Conservation (phyloP, 2,888 invertebrate genomes). For the Andrena praecox region DNA sequence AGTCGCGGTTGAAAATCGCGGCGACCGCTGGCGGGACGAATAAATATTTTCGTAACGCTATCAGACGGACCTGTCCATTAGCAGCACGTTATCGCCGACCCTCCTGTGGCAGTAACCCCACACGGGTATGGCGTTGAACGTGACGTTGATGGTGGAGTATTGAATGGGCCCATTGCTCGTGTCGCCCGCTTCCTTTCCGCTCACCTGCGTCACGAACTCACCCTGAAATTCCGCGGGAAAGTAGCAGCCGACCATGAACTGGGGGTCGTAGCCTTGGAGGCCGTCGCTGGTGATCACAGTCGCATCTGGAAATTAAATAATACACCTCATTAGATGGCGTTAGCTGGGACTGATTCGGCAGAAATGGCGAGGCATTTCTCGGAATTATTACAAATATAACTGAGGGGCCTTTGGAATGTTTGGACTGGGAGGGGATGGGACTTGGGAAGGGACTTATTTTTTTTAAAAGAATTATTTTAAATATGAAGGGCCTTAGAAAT, state of each 20-base stretch:
- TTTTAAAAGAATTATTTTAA: too few species aligned
- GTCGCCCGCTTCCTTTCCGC: constrained; percentile 79
- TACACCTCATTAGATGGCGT: neutral
- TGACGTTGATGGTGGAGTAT: constrained; percentile 88
- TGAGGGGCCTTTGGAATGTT: too few species aligned
- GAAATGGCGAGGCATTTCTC: neutral
- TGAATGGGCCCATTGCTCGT: constrained; percentile 85
- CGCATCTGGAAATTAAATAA: constrained; percentile 54
- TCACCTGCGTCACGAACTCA: constrained; percentile 88
- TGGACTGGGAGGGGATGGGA: too few species aligned
- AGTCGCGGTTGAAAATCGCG: constrained; percentile 12
- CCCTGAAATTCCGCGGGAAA: constrained; percentile 89
- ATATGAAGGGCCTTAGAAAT: too few species aligned
- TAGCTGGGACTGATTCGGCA: neutral
- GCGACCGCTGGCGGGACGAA: neutral
- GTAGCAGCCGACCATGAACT: constrained; percentile 86
- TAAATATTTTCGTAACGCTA: constrained; percentile 27
- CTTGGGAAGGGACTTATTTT: too few species aligned
- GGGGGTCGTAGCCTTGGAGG: constrained; percentile 76
- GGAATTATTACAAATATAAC: too few species aligned
- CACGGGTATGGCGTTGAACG: constrained; percentile 88
- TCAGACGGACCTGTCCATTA: constrained; percentile 86
- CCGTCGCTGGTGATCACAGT: constrained; percentile 68
- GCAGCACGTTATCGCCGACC: constrained; percentile 87
- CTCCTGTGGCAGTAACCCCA: constrained; percentile 89